Conservation (phyloP, 2,113 vertebrate species). For the Lophochroa leadbeateri region DNA sequence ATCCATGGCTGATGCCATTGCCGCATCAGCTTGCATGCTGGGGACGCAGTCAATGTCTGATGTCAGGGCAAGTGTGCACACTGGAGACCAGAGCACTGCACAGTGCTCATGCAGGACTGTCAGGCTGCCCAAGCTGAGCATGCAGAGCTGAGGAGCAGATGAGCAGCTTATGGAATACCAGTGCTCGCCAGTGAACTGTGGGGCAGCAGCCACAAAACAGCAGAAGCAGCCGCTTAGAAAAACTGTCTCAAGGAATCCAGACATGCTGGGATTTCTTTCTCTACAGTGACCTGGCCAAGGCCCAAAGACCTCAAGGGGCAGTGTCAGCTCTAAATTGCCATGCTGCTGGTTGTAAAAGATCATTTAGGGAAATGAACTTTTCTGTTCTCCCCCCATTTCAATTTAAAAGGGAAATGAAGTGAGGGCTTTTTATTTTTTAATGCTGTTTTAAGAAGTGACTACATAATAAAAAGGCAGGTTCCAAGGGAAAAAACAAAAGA, state of each 20-base stretch:
- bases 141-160: not conserved
- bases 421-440: not conserved
- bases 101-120: fast-evolving
- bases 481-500: not conserved
- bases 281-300: not conserved
- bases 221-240: not conserved
- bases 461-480: not conserved
- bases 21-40: fast-evolving
- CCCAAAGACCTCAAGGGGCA: not conserved
- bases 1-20: not conserved
- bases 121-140: not conserved
- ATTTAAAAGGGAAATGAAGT: constrained; percentile 6
- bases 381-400: not conserved
- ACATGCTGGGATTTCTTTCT: not conserved
- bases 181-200: not conserved
- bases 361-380: not conserved
- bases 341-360: not conserved
- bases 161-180: not conserved
- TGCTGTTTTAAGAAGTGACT: constrained; percentile 20
- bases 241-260: not conserved
- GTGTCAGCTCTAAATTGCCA: not conserved
- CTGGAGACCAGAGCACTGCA: not conserved
- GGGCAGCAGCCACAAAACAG: not conserved
- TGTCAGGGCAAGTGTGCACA: fast-evolving
- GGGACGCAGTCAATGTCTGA: fast-evolving